Conservation (phyloP, 92 coral and sea anemone species). For the Parazoanthus darwini region DNA sequence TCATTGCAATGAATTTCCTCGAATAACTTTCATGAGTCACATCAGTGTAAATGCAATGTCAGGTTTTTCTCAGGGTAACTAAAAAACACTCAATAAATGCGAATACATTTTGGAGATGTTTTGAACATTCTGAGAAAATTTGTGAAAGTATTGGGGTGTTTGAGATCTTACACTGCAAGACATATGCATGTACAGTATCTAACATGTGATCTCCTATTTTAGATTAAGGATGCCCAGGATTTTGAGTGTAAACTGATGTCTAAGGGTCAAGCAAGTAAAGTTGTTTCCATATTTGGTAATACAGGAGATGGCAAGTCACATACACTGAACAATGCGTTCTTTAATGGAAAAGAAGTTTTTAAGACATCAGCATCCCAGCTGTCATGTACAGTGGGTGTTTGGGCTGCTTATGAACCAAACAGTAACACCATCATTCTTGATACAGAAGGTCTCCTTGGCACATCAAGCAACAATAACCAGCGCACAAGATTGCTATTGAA, state of each 20-base stretch:
- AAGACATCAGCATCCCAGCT: conserved; percentile 91
- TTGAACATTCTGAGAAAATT: background rate
- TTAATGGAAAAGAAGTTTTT: conserved; percentile 82
- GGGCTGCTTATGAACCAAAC: conserved; percentile 91
- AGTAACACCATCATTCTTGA: conserved; percentile 79
- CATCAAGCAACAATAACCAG: conserved; percentile 88
- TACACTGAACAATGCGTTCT: conserved; percentile 94
- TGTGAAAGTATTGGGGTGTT: background rate
- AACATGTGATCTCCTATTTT: background rate
- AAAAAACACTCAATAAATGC: too few relatives aligned
- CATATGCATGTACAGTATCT: background rate
- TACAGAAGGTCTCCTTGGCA: conserved; percentile 94
- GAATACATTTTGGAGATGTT: too few relatives aligned
- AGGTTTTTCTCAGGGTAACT: too few relatives aligned
- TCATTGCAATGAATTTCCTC: too few relatives aligned
- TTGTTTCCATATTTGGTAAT: conserved; percentile 97
- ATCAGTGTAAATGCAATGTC: too few relatives aligned
- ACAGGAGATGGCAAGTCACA: conserved; percentile 99
- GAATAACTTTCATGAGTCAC: too few relatives aligned
- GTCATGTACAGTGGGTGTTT: conserved; percentile 97
- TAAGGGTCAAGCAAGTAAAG: conserved; percentile 75
- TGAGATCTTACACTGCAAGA: too few relatives aligned
- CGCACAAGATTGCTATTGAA: conserved; percentile 86
- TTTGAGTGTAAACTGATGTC: conserved; percentile 67
- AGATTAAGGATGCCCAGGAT: conserved; percentile 81